Percentiles rank a stretch among this genome's conserved stretches.
These are phyloP conservation scores for Glomeris maerens DNA, from an alignment of 1,140 invertebrate genomes.

Conservation along the genomic window DNA sequence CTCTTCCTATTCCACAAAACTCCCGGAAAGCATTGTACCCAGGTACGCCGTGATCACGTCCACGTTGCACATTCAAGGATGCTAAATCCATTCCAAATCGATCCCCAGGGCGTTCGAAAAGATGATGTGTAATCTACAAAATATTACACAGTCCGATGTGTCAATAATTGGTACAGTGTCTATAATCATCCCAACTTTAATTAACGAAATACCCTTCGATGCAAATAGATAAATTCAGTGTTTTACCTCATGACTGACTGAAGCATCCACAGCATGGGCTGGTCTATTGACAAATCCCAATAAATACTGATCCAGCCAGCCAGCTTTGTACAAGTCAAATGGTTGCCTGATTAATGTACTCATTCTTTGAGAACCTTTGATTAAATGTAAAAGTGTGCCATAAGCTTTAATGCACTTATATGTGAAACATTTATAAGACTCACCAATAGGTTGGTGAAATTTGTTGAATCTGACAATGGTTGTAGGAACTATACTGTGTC, in stretches of 20 bases:
- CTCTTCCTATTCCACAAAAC: constrained; percentile 70
- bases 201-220: not conserved
- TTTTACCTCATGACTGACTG: constrained; percentile 21
- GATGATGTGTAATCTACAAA: constrained; percentile 60
- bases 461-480: constrained; percentile 10
- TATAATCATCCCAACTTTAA: not conserved
- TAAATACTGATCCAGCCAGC: constrained; percentile 23
- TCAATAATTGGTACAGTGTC: not conserved
- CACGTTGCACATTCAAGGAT: constrained; percentile 87
- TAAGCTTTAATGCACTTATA: too few relatives aligned
- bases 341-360: constrained; percentile 18
- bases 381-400: too few relatives aligned
- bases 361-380: constrained; percentile 10
- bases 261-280: constrained; percentile 22
- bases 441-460: constrained; percentile 12
- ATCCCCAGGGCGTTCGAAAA: constrained; percentile 75
- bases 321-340: constrained; percentile 25
- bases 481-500: constrained; percentile 12
- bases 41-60: constrained; percentile 77
- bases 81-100: constrained; percentile 80
- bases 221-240: not conserved
- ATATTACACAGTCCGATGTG: not conserved
- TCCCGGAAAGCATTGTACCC: constrained; percentile 81
- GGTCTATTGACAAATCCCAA: constrained; percentile 24
- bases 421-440: not conserved